Evolutionary conservation across 2,797 vertebrate species (phyloP).

Genomic region (Coluber constrictor): DNA sequence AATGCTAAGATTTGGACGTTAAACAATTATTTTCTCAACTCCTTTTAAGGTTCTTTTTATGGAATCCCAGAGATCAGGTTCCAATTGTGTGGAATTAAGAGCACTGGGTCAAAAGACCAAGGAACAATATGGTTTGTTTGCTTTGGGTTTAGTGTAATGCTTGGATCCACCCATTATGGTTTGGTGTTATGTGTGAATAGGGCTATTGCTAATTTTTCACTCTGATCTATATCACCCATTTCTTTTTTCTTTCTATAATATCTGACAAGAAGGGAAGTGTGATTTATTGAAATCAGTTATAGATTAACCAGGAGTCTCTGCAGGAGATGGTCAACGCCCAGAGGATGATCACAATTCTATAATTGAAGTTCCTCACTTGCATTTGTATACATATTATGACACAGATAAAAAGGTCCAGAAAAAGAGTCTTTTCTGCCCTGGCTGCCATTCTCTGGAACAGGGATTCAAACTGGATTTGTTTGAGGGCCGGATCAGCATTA

Average conservation of each 20-base stretch:
- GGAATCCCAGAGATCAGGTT: not conserved
- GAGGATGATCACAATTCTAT: not conserved
- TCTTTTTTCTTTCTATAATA: not conserved
- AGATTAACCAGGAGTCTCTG: not conserved
- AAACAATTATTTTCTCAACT: not conserved
- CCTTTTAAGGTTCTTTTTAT: not conserved
- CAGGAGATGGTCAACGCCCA: not conserved
- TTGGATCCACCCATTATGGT: not conserved
- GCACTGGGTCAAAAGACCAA: not conserved
- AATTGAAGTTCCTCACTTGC: not conserved
- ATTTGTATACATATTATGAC: not conserved
- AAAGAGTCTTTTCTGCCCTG: too few relatives aligned
- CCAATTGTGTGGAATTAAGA: not conserved
- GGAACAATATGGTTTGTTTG: not conserved
- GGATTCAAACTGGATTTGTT: too few relatives aligned
- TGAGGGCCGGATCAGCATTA: too few relatives aligned
- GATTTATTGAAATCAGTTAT: not conserved
- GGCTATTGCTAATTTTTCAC: not conserved
- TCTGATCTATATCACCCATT: not conserved
- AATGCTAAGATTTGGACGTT: slow-evolving; percentile 3
- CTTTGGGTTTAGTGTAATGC: not conserved
- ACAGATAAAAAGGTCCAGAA: not conserved
- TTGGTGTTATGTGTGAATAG: not conserved
- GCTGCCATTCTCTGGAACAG: too few relatives aligned
- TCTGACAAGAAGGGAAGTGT: not conserved